Evolutionary conservation across 1,140 invertebrate species (phyloP).

Genomic region (Ceratoteleas bidentatus): DNA sequence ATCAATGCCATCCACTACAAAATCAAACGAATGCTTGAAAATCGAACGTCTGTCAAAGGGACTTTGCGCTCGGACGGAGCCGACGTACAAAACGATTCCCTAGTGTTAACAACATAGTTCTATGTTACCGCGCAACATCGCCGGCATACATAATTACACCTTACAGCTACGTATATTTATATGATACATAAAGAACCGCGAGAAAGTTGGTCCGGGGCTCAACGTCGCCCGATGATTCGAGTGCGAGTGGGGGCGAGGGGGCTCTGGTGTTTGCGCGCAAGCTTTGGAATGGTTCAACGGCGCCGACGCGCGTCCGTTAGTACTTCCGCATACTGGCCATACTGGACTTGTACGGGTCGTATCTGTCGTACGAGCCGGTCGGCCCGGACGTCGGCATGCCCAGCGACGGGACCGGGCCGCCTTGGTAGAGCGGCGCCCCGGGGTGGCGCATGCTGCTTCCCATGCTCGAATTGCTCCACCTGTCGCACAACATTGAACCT

Average conservation of each 20-base stretch:
- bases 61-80: not conserved
- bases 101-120: conserved; percentile 7
- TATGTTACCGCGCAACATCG: conserved; percentile 19
- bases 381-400: conserved; percentile 76
- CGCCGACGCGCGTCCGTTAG: conserved; percentile 45
- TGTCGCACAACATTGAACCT: conserved; percentile 67
- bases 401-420: conserved; percentile 76
- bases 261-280: conserved; percentile 27
- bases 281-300: conserved; percentile 54
- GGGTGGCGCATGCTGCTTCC: conserved; percentile 77
- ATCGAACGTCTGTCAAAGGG: conserved; percentile 3
- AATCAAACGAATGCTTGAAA: conserved; percentile 2
- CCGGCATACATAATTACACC: conserved; percentile 36
- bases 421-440: conserved; percentile 78
- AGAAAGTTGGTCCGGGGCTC: conserved; percentile 12
- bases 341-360: conserved; percentile 78
- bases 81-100: conserved; percentile 31
- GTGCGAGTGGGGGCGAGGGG: not conserved
- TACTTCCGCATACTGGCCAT: conserved; percentile 79
- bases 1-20: conserved; percentile 41
- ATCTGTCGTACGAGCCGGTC: conserved; percentile 76
- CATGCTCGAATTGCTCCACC: conserved; percentile 79
- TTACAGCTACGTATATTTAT: conserved; percentile 39
- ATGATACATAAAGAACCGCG: conserved; percentile 39
- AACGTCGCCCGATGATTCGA: not conserved